Percentiles rank a stretch among this genome's conserved stretches.
Evolutionary conservation across 2,113 vertebrate genomes (phyloP).

Genomic region (Centropus bengalensis): DNA sequence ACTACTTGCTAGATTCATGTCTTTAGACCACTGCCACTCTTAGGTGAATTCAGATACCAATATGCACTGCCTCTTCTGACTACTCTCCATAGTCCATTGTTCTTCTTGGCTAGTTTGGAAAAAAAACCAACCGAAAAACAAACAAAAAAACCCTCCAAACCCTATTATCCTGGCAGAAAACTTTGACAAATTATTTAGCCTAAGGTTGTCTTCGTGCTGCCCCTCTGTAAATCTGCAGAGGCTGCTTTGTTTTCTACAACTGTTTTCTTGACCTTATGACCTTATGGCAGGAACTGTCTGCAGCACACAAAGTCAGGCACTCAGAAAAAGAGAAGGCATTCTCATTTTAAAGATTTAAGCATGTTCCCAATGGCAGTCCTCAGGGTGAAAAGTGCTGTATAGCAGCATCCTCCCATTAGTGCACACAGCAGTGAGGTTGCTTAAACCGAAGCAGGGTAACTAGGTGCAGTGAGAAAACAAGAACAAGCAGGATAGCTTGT

Average conservation of each 20-base stretch:
- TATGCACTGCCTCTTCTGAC: neutral
- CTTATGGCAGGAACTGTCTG: neutral
- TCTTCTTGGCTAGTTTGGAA: neutral
- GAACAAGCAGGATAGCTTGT: neutral
- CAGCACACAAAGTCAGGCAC: neutral
- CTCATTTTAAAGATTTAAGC: neutral
- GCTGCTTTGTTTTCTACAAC: neutral
- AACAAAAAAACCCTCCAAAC: too few relatives aligned
- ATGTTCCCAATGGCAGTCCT: neutral
- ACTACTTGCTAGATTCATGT: neutral
- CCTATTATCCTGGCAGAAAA: neutral
- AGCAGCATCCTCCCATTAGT: neutral
- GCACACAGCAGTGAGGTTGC: neutral
- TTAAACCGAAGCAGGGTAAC: neutral
- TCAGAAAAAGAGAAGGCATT: neutral
- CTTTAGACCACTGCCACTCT: neutral
- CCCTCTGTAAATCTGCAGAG: neutral
- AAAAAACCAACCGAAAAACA: neutral
- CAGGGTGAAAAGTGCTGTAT: neutral
- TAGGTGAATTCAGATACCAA: neutral
- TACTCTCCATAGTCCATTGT: neutral
- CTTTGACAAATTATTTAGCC: neutral
- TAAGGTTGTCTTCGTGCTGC: neutral
- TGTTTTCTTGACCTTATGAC: neutral
- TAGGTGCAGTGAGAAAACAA: rapidly evolving